Evolutionary conservation across 2,888 invertebrate genomes (phyloP), one percentile per base, ranked within the genome.

Genomic region (Penaeus monodon): DNA sequence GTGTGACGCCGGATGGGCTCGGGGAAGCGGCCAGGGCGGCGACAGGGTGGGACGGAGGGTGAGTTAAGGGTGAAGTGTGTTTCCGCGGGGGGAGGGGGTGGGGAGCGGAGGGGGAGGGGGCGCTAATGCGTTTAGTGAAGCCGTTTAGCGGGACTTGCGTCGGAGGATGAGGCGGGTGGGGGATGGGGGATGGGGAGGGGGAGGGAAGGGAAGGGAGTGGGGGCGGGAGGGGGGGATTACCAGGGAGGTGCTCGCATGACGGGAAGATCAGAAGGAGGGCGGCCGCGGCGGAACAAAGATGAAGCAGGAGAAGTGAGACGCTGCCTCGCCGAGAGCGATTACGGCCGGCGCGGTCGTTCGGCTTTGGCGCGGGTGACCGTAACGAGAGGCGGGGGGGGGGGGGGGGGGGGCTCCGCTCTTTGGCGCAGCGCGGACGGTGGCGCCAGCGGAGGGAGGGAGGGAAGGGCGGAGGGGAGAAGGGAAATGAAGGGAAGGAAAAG

Each of bases 131-230:
- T 33, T 57, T 64, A 63, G 78, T 33, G 78, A 33, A 78, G 78
- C 63, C n/a, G 68, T 68, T 64, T 57, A 64, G 78, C 78, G 63
- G 77, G 49, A 77, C 49, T 49, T 44, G 77, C 49, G 78, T 57
- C 14, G 78, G 27, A 64, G 78, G 57, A 57, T 33, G 78, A 57
- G n/a, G 78, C 63, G 57, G 77, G n/a, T 77, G 49, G 49, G 7
- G 44, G 27, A n/a, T 38, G 29, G 10, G 24, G 82, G 49, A 49
- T 33, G 82, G 44, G 29, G 29, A 24, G 74, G 63, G 73, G 33
- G 70, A 14, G 74, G n/a, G 57, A 8, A n/a, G 29, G 63, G 20
- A 49, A 33, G 70, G 81, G 68, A n/a, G 20, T n/a, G 70, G 33
- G 81, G 38, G n/a, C 14, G 49, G 44, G 38, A 44, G 38, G 7